Evolutionary conservation across 2,113 vertebrate species (phyloP).

Genomic region (Leuciscus idus): DNA sequence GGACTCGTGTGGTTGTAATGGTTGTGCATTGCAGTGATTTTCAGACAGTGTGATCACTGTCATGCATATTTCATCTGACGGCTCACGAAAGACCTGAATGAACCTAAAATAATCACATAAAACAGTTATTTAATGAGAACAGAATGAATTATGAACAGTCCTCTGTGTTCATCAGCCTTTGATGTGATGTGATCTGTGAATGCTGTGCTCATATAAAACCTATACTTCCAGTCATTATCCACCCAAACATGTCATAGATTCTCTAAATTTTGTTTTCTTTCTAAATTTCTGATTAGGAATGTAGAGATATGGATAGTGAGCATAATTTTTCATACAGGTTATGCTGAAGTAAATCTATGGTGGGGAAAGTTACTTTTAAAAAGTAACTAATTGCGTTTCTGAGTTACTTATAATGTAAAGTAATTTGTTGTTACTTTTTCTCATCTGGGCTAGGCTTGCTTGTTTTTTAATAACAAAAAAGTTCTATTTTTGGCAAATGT

Average conservation of each 20-base stretch:
- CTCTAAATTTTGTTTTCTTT: background rate
- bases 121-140: background rate
- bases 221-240: background rate
- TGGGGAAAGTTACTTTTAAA: too few relatives aligned
- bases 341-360: background rate
- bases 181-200: background rate
- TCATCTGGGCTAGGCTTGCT: too few relatives aligned
- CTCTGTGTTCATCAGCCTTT: background rate
- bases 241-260: background rate
- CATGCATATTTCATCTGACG: slow-evolving; percentile 23
- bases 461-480: too few relatives aligned
- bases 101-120: background rate
- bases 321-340: background rate
- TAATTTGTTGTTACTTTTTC: too few relatives aligned
- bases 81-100: background rate
- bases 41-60: background rate
- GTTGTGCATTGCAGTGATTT: slow-evolving; percentile 45
- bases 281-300: background rate
- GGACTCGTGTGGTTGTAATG: background rate
- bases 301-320: background rate
- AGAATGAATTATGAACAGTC: background rate
- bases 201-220: background rate
- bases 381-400: too few relatives aligned
- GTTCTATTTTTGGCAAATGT: too few relatives aligned
- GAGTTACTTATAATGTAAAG: too few relatives aligned